Evolutionary conservation across 2,888 invertebrate species (phyloP).

Genomic region (Himalopsyche anomala): DNA sequence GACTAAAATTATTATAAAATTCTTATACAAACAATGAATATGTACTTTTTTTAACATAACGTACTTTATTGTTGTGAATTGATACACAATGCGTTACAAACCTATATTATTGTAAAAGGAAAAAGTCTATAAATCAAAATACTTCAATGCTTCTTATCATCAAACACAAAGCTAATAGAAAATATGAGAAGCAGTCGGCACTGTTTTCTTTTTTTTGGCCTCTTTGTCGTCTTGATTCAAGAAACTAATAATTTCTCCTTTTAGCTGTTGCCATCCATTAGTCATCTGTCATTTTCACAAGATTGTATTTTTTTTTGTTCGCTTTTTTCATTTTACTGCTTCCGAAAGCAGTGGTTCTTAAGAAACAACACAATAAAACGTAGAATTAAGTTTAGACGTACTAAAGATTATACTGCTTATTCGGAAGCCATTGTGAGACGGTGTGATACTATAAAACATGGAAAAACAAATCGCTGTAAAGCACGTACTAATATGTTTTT

Average conservation of each 20-base stretch:
- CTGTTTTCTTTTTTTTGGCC: slow-evolving; percentile 30
- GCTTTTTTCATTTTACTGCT: slow-evolving; percentile 35
- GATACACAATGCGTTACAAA: slow-evolving; percentile 12
- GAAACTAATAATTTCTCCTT: slow-evolving; percentile 53
- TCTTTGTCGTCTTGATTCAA: slow-evolving; percentile 48
- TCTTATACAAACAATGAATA: too few species aligned
- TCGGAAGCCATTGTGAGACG: too few species aligned
- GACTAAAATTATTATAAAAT: too few species aligned
- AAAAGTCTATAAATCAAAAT: slow-evolving; percentile 38
- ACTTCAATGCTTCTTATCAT: slow-evolving; percentile 23
- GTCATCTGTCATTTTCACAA: slow-evolving; percentile 61
- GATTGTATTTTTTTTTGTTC: slow-evolving; percentile 53
- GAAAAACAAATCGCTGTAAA: too few species aligned
- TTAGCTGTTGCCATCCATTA: slow-evolving; percentile 60
- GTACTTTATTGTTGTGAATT: neutral
- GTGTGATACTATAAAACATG: too few species aligned
- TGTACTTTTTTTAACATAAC: too few species aligned
- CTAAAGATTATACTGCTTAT: too few species aligned
- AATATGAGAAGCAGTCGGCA: slow-evolving; percentile 8
- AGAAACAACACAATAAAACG: neutral
- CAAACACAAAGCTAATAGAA: slow-evolving; percentile 40
- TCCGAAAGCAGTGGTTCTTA: slow-evolving; percentile 14
- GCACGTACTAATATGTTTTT: too few species aligned
- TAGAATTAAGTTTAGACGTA: too few species aligned
- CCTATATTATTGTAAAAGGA: neutral